phyloP scores from a whole-genome alignment of 2,113 vertebrate species.

The Lophura nycthemera region DNA sequence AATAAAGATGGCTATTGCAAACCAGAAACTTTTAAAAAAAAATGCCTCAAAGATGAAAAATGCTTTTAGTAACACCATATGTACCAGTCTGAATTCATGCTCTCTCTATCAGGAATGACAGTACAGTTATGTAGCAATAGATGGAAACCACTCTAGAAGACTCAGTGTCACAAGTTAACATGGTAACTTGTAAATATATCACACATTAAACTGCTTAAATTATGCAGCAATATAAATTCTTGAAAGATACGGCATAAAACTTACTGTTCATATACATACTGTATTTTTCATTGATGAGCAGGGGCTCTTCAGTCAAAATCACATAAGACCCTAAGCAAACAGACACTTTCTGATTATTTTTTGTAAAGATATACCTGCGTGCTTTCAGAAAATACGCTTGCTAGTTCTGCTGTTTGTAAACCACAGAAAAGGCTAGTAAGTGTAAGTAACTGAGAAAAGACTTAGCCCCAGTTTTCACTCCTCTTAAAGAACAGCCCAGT shows the following conservation, averaged over 20 bases:
- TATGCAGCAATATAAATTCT: not conserved
- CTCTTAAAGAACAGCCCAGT: not conserved
- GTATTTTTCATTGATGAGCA: not conserved
- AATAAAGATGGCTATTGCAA: not conserved
- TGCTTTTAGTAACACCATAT: not conserved
- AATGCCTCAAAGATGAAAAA: not conserved
- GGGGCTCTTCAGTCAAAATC: not conserved
- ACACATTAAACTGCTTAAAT: not conserved
- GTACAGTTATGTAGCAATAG: not conserved
- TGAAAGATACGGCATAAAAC: not conserved
- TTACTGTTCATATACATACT: not conserved
- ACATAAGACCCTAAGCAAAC: fast-evolving
- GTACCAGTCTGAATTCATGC: not conserved
- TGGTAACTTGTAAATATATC: not conserved
- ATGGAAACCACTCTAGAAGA: not conserved
- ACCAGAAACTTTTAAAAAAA: not conserved
- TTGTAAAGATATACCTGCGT: not conserved
- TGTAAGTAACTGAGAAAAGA: not conserved
- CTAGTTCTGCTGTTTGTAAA: not conserved
- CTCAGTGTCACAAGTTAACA: not conserved
- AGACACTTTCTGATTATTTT: not conserved
- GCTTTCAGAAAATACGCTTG: not conserved
- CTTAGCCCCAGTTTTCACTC: too few species aligned
- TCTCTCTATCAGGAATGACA: not conserved
- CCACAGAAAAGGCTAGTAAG: not conserved